A percentile compares a stretch with the other conserved stretches of the same genome.
Conservation (phyloP, 2,888 invertebrate genomes). For the Callyntrura guangdongensis region DNA sequence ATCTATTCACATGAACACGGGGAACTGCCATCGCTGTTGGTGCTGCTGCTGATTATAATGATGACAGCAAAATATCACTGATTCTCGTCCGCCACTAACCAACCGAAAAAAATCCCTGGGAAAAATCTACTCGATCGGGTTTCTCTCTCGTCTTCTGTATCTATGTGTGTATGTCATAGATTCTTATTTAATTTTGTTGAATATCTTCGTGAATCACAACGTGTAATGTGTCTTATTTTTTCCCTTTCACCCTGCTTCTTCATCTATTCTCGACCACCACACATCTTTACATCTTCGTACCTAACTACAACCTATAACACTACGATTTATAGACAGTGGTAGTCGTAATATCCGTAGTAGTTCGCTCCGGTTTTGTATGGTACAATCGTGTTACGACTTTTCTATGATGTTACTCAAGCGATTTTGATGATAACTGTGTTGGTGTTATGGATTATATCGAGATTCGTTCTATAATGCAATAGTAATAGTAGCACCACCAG, state of each 20-base stretch:
- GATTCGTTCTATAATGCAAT: conserved; percentile 2
- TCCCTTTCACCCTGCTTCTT: conserved; percentile 15
- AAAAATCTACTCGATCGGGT: conserved; percentile 1
- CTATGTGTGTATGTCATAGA: conserved; percentile 44
- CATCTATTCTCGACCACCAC: conserved; percentile 32
- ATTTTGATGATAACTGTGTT: conserved; percentile 38
- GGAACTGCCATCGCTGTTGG: no score
- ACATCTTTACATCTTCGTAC: no score
- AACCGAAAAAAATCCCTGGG: conserved; percentile 15
- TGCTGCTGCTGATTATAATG: conserved; percentile 1
- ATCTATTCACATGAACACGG: conserved; percentile 46
- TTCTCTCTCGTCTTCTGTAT: neutral
- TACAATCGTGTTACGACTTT: no score
- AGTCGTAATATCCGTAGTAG: no score
- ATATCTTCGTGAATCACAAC: conserved; percentile 51
- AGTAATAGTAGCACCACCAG: neutral
- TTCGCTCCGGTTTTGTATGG: neutral
- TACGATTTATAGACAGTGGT: no score
- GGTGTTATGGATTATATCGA: conserved; percentile 42
- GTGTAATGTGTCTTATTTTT: conserved; percentile 33
- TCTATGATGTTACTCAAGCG: conserved; percentile 20
- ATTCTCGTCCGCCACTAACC: conserved; percentile 31
- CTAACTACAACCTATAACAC: no score
- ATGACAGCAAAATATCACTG: conserved; percentile 49
- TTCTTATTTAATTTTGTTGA: conserved; percentile 63